These are phyloP conservation scores for Menura novaehollandiae DNA, from an alignment of 2,113 vertebrate genomes.

Conservation along the genomic window DNA sequence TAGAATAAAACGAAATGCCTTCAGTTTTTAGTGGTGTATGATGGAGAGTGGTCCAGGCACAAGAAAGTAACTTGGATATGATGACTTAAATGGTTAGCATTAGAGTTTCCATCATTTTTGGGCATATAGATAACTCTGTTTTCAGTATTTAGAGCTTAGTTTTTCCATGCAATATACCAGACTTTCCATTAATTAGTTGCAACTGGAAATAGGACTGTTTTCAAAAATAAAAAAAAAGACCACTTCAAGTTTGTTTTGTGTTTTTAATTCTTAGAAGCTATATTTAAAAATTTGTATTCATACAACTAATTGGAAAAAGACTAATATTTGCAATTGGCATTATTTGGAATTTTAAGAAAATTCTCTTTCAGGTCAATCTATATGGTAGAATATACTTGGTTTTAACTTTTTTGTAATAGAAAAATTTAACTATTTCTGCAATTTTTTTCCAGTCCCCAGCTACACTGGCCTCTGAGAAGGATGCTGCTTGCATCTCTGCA, in stretches of 20 bases:
- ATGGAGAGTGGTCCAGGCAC: neutral
- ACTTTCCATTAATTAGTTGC: neutral
- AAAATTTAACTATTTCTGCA: neutral
- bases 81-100: neutral
- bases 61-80: neutral
- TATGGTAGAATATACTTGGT: neutral
- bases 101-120: neutral
- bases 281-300: neutral
- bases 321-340: neutral
- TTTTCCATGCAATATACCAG: neutral
- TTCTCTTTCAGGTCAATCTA: neutral
- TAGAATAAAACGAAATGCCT: neutral
- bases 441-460: conserved; percentile 72
- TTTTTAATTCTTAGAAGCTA: neutral
- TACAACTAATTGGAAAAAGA: neutral
- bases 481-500: conserved; percentile 75
- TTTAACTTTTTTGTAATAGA: neutral
- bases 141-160: neutral
- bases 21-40: neutral
- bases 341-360: neutral
- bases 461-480: conserved; percentile 79
- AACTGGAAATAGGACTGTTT: neutral
- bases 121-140: neutral
- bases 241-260: neutral
- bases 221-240: neutral